A percentile compares a stretch with the other conserved stretches of the same genome.
Conservation (phyloP, 2,888 invertebrate species). For the Holacanthella duospinosa region DNA sequence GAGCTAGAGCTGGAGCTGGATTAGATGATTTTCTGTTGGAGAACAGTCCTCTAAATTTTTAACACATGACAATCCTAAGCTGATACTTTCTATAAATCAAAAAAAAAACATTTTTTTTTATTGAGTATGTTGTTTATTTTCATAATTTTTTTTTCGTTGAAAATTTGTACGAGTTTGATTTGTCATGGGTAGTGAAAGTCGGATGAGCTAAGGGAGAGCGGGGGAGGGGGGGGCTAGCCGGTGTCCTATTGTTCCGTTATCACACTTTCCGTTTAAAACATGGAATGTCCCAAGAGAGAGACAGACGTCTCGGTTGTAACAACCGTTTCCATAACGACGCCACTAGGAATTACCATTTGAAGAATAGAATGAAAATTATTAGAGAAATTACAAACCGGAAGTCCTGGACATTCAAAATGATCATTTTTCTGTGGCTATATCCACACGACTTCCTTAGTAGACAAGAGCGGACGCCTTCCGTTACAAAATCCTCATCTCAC, state of each 20-base stretch:
- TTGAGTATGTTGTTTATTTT: no score
- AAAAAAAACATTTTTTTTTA: no score
- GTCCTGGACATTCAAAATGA: not conserved
- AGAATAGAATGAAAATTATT: not conserved
- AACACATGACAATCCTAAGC: not conserved
- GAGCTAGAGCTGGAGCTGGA: no score
- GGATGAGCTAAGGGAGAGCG: no score
- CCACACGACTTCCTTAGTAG: not conserved
- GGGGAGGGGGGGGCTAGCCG: no score
- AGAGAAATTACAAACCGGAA: not conserved
- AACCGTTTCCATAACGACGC: no score
- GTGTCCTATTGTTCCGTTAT: not conserved
- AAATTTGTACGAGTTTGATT: no score
- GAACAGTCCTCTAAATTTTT: not conserved
- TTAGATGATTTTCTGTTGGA: not conserved
- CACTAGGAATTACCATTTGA: not conserved
- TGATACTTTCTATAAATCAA: not conserved
- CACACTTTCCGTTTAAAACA: no score
- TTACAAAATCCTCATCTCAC: not conserved
- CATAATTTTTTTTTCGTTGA: no score
- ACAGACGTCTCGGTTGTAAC: no score
- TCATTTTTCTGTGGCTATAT: not conserved
- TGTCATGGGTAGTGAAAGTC: no score
- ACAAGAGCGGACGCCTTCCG: not conserved
- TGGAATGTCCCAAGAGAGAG: no score